A percentile compares a stretch with the other conserved stretches of the same genome.
These are phyloP conservation scores for Cassiopea xamachana DNA, from an alignment of 30 jellyfish, hydroid and myxozoan species.

Conservation along the genomic window DNA sequence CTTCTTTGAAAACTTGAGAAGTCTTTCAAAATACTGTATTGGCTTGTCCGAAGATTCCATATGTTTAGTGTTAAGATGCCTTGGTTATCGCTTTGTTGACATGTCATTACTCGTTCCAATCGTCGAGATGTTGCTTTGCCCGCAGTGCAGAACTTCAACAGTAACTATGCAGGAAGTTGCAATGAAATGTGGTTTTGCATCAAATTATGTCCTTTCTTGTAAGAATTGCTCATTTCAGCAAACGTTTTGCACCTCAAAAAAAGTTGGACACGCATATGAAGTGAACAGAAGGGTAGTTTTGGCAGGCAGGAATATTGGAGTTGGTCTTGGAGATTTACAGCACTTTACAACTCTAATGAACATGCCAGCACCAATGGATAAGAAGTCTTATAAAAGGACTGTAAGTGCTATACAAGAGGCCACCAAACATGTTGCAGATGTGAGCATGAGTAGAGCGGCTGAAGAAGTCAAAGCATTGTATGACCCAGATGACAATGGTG, in stretches of 20 bases:
- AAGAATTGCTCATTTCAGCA: conserved; percentile 1
- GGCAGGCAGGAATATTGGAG: conserved; percentile 12
- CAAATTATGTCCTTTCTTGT: neutral
- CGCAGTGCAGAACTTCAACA: neutral
- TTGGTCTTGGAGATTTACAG: neutral
- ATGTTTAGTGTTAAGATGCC: too few species aligned
- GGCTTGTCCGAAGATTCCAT: too few species aligned
- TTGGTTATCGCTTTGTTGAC: neutral
- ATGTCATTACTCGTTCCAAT: neutral
- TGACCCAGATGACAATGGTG: too few species aligned
- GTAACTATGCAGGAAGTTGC: neutral
- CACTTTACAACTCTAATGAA: conserved; percentile 1
- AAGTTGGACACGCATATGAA: neutral
- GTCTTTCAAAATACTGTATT: too few species aligned
- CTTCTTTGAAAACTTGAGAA: too few species aligned
- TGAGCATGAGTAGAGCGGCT: conserved; percentile 9
- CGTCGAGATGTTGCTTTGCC: conserved; percentile 7
- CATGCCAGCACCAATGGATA: conserved; percentile 7
- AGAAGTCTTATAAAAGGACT: neutral
- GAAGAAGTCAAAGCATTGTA: too few species aligned
- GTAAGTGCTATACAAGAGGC: neutral
- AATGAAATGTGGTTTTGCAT: neutral
- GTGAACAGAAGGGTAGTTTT: neutral
- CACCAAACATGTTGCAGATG: conserved; percentile 6
- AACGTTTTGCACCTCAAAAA: neutral